A percentile compares a stretch with the other conserved stretches of the same genome.
These are phyloP conservation scores for Malacosoma neustria DNA, from an alignment of 2,888 invertebrate species.

Conservation along the genomic window DNA sequence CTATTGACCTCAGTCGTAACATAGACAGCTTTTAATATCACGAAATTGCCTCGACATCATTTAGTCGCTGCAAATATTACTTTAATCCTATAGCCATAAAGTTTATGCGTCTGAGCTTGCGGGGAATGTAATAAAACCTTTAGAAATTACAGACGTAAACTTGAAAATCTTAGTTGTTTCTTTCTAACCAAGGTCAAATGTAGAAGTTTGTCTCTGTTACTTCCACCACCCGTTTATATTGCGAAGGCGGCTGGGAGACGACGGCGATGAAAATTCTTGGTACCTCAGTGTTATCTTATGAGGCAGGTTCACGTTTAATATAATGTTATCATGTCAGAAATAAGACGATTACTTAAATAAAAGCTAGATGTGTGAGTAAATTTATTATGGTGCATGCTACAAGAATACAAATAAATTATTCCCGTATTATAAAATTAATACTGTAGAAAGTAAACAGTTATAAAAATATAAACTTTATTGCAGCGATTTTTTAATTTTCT, in stretches of 20 bases:
- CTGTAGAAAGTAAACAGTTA: no score
- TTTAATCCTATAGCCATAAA: slow-evolving; percentile 73
- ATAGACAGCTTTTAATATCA: slow-evolving; percentile 69
- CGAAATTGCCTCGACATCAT: slow-evolving; percentile 68
- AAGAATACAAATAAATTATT: slow-evolving; percentile 14
- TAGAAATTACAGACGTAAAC: slow-evolving; percentile 57
- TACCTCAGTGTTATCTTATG: slow-evolving; percentile 68
- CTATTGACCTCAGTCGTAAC: slow-evolving; percentile 62
- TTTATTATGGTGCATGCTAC: slow-evolving; percentile 32
- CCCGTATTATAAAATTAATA: no score
- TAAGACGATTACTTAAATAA: slow-evolving; percentile 4
- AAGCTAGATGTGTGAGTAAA: slow-evolving; percentile 18
- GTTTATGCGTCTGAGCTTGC: slow-evolving; percentile 72
- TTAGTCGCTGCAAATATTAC: slow-evolving; percentile 73
- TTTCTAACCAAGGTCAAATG: slow-evolving; percentile 57
- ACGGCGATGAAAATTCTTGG: slow-evolving; percentile 68
- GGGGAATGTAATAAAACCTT: slow-evolving; percentile 72
- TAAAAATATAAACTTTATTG: no score
- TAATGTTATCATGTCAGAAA: slow-evolving; percentile 52
- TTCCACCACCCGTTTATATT: slow-evolving; percentile 60
- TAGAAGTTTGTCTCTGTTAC: slow-evolving; percentile 53
- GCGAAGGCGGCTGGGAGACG: slow-evolving; percentile 59
- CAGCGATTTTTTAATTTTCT: no score
- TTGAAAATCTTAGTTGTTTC: slow-evolving; percentile 53
- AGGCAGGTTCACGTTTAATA: slow-evolving; percentile 62